Evolutionary conservation across 2,113 vertebrate genomes (phyloP).

Genomic region (Lutjanus erythropterus): DNA sequence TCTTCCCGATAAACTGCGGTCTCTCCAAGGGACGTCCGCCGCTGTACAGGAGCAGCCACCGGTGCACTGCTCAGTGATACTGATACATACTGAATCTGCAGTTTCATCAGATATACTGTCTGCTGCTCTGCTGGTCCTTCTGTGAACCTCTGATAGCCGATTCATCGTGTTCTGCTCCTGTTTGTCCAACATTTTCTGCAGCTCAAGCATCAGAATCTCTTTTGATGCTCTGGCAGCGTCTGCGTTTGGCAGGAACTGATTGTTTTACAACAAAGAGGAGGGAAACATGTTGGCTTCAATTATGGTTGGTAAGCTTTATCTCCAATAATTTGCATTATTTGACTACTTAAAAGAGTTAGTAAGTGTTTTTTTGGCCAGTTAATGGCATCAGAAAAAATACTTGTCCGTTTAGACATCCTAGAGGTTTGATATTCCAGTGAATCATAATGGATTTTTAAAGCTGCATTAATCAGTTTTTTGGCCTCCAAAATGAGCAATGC

Average conservation of each 20-base stretch:
- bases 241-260: not conserved
- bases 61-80: not conserved
- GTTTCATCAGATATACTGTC: conserved; percentile 22
- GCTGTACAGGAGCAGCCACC: not conserved
- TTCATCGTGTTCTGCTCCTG: not conserved
- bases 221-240: not conserved
- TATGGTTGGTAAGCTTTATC: no score
- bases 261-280: not conserved
- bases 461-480: not conserved
- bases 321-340: not conserved
- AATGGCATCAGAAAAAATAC: not conserved
- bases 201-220: not conserved
- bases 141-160: not conserved
- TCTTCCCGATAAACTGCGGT: not conserved
- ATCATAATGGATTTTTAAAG: not conserved
- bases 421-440: not conserved
- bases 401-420: not conserved
- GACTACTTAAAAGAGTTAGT: not conserved
- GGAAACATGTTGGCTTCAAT: not conserved
- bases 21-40: not conserved
- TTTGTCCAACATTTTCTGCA: conserved; percentile 1
- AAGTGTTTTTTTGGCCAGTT: not conserved
- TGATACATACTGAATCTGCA: conserved; percentile 10
- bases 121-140: not conserved
- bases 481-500: no score